Percentiles rank a stretch among this genome's conserved stretches.
Conservation (phyloP, 1,140 invertebrate genomes). For the Orussus abietinus region DNA sequence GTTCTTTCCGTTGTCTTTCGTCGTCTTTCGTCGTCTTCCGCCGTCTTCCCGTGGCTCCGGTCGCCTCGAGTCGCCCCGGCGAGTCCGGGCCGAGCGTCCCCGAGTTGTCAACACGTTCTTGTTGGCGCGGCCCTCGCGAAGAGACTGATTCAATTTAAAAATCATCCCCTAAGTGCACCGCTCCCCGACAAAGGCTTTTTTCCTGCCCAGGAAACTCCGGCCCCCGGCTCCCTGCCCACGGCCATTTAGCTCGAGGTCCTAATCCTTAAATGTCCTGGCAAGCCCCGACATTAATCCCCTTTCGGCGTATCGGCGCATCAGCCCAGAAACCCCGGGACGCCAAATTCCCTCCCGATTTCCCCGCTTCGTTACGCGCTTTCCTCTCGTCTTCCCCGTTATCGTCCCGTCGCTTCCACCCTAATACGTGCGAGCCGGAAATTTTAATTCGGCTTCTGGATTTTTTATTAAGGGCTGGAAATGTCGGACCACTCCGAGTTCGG, state of each 20-base stretch:
- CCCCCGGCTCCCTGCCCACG: conserved; percentile 12
- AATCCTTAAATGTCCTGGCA: conserved; percentile 23
- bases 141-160: conserved; percentile 42
- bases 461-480: too few relatives aligned
- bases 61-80: too few relatives aligned
- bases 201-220: conserved; percentile 19
- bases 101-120: conserved; percentile 32
- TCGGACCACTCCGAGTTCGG: too few relatives aligned
- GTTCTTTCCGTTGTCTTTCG: conserved; percentile 8
- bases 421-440: too few relatives aligned
- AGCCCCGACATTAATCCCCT: conserved; percentile 20
- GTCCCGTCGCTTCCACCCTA: too few relatives aligned
- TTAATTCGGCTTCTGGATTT: too few relatives aligned
- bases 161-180: conserved; percentile 44
- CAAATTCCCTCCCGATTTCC: too few relatives aligned
- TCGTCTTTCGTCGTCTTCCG: conserved; percentile 1
- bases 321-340: too few relatives aligned
- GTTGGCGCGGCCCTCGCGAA: conserved; percentile 1
- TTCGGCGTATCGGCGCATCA: conserved; percentile 28
- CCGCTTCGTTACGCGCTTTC: too few relatives aligned
- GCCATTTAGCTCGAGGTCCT: conserved; percentile 24
- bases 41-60: too few relatives aligned
- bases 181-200: conserved; percentile 18
- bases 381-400: too few relatives aligned
- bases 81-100: too few relatives aligned